Base-by-base conservation (phyloP, 2,797 vertebrate species). In the Coregonus ussuriensis region DNA sequence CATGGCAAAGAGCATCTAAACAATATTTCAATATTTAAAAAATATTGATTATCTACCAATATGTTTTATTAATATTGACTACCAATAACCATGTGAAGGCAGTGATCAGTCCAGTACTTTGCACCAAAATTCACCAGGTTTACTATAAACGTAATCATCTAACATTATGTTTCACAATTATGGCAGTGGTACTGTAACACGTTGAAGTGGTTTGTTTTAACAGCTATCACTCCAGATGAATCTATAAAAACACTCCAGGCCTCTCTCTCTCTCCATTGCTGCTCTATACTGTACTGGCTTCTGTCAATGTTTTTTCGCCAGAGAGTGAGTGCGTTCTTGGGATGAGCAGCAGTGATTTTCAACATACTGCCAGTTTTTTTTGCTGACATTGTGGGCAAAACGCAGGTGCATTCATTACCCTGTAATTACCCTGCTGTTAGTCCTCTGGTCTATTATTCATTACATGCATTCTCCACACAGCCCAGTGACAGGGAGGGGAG, bases 401-500 rank as follows among this genome's bases (percentile, higher is more conserved):
- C 84, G 81, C 91, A 93, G 92, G 92, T 93, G 89, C 92, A 94
- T 94, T 95, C 89, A 94, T 95, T 94, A 94, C 90, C 83, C 82
- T 79, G 87, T 93, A 94, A 94, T 95, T 95, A 93, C 90, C 93
- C 91, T 59, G 89, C 92, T 93, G 93, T 93, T 93, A 89, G 88
- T 92, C 89, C 83, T 85, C 87, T 90, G 89, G 85, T 92, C 87
- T 90, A 92, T 94, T 92, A 94, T 90, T 93, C 91, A 93, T 93
- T 89, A 89, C 88, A 87, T 85, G 87, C 81, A 74, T 90, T 90
- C 81, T 83, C 83, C 84, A 83, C 84, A 77, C 88, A 76, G 80
- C 35, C 77, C 71, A 87, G 88, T 93, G 93, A 93, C 91, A 92
- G 88, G 88, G 83, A 88, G 88, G 90, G 85, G 87, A 91, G 90